Conservation (phyloP, 2,113 vertebrate genomes). For the Eira barbara region DNA sequence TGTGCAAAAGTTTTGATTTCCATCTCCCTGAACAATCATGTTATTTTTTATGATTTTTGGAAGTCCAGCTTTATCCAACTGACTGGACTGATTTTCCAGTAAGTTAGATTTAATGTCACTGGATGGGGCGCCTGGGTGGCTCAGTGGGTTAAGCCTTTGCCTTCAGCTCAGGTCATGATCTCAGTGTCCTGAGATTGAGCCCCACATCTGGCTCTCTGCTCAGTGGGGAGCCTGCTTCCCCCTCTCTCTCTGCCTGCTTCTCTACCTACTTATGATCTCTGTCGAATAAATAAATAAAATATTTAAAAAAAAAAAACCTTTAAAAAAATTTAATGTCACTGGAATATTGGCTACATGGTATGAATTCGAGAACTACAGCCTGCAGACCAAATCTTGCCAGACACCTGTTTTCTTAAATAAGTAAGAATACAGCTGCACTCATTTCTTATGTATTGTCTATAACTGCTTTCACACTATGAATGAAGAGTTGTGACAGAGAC, state of each 20-base stretch:
- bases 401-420: background rate
- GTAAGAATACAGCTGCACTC: background rate
- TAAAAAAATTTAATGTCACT: background rate
- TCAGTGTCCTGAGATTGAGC: no score
- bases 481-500: background rate
- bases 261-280: no score
- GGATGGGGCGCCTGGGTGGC: background rate
- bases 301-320: no score
- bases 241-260: no score
- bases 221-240: no score
- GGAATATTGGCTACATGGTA: background rate
- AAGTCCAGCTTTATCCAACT: background rate
- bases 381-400: background rate
- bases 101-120: background rate
- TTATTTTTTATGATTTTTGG: constrained; percentile 10
- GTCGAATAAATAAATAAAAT: no score
- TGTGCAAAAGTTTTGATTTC: background rate
- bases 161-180: no score
- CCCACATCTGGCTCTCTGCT: no score
- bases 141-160: no score
- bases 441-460: background rate
- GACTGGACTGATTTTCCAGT: background rate
- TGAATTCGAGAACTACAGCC: background rate
- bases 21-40: background rate
- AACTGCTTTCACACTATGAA: background rate